Evolutionary conservation across 2,888 invertebrate species (phyloP).

Genomic region (Lacanobia wlatinum): DNA sequence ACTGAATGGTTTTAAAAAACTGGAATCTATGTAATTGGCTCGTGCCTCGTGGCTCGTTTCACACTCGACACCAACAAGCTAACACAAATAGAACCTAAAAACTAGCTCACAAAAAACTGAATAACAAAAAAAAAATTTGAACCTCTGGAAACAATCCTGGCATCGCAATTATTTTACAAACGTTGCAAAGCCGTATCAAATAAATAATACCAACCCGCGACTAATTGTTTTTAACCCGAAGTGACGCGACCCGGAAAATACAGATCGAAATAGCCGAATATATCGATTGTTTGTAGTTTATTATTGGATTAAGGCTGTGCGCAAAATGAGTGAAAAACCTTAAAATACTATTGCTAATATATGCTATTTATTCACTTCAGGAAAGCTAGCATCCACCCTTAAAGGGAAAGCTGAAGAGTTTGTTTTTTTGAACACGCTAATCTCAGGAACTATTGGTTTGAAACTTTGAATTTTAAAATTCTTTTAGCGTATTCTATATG

Average conservation of each 20-base stretch:
- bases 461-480: no score
- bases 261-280: conserved; percentile 27
- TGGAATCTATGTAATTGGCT: not conserved
- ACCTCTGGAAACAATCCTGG: not conserved
- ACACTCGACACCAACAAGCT: not conserved
- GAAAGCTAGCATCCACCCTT: no score
- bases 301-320: not conserved
- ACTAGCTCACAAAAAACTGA: not conserved
- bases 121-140: not conserved
- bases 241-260: not conserved
- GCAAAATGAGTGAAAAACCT: not conserved
- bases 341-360: not conserved
- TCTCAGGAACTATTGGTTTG: no score
- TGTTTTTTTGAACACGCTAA: no score
- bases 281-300: conserved; percentile 34
- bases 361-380: not conserved
- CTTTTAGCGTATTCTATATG: no score
- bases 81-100: not conserved
- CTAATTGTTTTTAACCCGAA: conserved; percentile 26
- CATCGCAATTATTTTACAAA: not conserved
- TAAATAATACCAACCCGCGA: conserved; percentile 12
- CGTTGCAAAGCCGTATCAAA: conserved; percentile 6
- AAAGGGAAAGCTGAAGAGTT: no score
- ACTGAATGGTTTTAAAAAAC: no score
- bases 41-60: no score